Base-by-base conservation (phyloP, 2,888 invertebrate species). In the Bembecia ichneumoniformis region DNA sequence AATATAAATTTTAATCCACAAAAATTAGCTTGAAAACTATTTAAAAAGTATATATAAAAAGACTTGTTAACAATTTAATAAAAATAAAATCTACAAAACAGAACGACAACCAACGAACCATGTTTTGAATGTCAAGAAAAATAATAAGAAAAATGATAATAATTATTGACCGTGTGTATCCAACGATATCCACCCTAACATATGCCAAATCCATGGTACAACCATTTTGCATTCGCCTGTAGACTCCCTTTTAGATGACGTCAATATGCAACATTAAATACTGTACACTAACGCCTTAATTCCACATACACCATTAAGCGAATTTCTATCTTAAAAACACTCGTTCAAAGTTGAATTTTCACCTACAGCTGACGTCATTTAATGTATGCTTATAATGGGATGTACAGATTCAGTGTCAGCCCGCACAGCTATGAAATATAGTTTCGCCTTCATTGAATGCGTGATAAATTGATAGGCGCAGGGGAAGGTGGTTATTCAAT, bases 161-260 rank as follows among this genome's bases (percentile, higher is more conserved):
- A 40, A 40, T 40, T 5, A 40, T n/a, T 40, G 40, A 40, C 40
- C 47, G 78, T 76, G 65, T 75, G 77, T 71, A 64, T 59, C 59
- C 69, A 70, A 74, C 74, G 74, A 79, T 77, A 77, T 66, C 74
- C 70, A 76, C 81, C 80, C 80, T 77, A 84, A 82, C 86, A 86
- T 86, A 87, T 87, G 86, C 86, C 86, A 82, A 86, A 86, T 87
- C 86, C 83, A 87, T 82, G 81, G 78, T 77, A 75, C 75, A 76
- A 77, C 80, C 84, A 77, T 83, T 84, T 84, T 84, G 86, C 86
- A 86, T 86, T 83, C 80, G 78, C 72, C 77, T 76, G 71, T 76
- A 67, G 68, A 71, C 75, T 81, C 83, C 86, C 84, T 82, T 83
- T 84, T 74, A 69, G 76, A 73, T 84, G 86, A 86, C 86, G 82